Evolutionary conservation across 2,888 invertebrate genomes (phyloP), one percentile per base, ranked within the genome.

Genomic region (Parthenolecanium corni): DNA sequence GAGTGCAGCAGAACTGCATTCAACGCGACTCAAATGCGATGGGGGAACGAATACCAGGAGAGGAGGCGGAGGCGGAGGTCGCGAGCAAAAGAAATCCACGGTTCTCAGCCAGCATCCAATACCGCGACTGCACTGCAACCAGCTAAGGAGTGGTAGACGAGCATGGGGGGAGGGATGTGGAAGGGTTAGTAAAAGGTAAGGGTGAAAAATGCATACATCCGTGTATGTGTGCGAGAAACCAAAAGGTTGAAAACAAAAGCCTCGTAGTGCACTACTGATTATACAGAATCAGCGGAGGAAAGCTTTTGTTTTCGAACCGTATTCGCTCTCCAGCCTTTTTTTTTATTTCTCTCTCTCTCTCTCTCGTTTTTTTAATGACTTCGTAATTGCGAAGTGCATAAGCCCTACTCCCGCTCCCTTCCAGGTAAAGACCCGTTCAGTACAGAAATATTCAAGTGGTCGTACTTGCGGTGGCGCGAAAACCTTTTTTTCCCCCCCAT

Each of bases 311-410:
- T 57, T 46, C 44, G 20, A 57, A 57, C 31, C 52, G 57, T 57
- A 57, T 31, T 57, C 57, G 46, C 47, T 47, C 57, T 57, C 57
- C 46, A 47, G 31, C 49, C 46, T 11, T 57, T 57, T n/a, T n/a
- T n/a, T n/a, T n/a, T n/a, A n/a, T n/a, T n/a, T n/a, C n/a, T n/a
- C n/a, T n/a, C n/a, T n/a, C n/a, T n/a, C n/a, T n/a, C n/a, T n/a
- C n/a, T n/a, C n/a, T n/a, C n/a, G n/a, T n/a, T n/a, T n/a, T n/a
- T 57, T 57, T 57, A 57, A 57, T 57, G 57, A 57, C 57, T 57
- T 46, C 25, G 57, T 57, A 57, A 57, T 57, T 57, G 47, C 57
- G 21, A 57, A 31, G 46, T 24, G 42, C 47, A 36, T 42, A 4
- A 2, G 25, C 6, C 18, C n/a, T n/a, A n/a, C n/a, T n/a, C n/a